These are phyloP conservation scores for Tinamus major DNA, from an alignment of 2,797 vertebrate genomes.

Conservation along the genomic window DNA sequence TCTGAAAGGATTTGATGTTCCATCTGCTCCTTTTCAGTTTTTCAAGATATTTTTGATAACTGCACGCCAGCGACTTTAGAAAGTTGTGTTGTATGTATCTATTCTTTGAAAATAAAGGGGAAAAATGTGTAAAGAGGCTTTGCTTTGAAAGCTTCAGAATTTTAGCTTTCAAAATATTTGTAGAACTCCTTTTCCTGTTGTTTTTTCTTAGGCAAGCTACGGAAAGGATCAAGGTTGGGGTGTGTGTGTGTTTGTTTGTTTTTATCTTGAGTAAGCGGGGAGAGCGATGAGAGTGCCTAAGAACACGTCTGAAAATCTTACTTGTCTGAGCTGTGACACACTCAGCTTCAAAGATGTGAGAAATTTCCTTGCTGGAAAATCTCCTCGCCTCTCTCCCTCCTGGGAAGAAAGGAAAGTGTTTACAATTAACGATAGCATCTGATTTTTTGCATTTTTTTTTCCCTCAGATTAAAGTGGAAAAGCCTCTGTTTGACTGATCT, in stretches of 20 bases:
- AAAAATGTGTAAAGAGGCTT: constrained; percentile 24
- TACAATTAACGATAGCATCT: not conserved
- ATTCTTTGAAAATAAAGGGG: constrained; percentile 34
- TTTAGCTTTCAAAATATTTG: constrained; percentile 62
- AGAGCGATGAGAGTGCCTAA: not conserved
- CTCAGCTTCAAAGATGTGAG: not conserved
- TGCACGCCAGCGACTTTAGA: not conserved
- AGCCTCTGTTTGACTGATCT: not conserved
- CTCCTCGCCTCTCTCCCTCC: not conserved
- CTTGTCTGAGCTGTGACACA: not conserved
- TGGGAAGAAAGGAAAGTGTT: not conserved
- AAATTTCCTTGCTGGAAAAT: not conserved
- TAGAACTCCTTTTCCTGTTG: not conserved
- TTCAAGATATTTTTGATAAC: constrained; percentile 28
- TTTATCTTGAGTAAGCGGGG: not conserved
- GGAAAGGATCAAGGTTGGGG: not conserved
- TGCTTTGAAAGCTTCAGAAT: constrained; percentile 45
- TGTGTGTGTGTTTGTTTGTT: constrained; percentile 33
- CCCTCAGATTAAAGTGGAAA: not conserved
- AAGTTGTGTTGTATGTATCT: not conserved
- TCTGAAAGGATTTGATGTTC: constrained; percentile 23
- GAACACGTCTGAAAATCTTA: not conserved
- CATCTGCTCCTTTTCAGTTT: not conserved
- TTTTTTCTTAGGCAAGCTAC: not conserved
- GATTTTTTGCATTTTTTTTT: not conserved